Evolutionary conservation across 2,888 invertebrate species (phyloP).

Genomic region (Parasteatoda lunata): DNA sequence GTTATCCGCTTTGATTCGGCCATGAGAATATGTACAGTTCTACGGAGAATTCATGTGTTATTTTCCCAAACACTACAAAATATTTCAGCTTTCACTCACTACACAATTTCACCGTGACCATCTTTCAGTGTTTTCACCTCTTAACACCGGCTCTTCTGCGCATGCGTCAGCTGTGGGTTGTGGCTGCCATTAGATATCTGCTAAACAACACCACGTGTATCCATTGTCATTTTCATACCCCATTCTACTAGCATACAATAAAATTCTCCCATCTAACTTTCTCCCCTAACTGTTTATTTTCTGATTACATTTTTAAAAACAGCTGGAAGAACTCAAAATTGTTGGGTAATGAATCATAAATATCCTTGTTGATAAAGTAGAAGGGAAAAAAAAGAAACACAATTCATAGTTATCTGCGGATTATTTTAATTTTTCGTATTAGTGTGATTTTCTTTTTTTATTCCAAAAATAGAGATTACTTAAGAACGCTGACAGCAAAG

Average conservation of each 20-base stretch:
- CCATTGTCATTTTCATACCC: slow-evolving; percentile 11
- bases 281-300: background rate
- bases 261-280: background rate
- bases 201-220: slow-evolving; percentile 62
- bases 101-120: slow-evolving; percentile 68
- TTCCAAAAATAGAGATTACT: too few relatives aligned
- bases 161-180: slow-evolving; percentile 68
- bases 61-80: slow-evolving; percentile 43
- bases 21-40: slow-evolving; percentile 75
- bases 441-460: too few relatives aligned
- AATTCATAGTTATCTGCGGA: too few relatives aligned
- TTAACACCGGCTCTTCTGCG: slow-evolving; percentile 63
- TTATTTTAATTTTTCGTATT: too few relatives aligned
- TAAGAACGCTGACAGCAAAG: too few relatives aligned
- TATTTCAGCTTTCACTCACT: slow-evolving; percentile 54
- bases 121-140: slow-evolving; percentile 70
- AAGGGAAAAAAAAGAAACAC: too few relatives aligned
- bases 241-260: background rate
- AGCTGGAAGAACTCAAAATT: too few relatives aligned
- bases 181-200: slow-evolving; percentile 41
- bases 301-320: too few relatives aligned
- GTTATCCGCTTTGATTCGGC: slow-evolving; percentile 84
- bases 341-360: too few relatives aligned
- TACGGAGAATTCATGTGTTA: slow-evolving; percentile 40
- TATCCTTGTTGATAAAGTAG: too few relatives aligned